Evolutionary conservation across 2,113 vertebrate genomes (phyloP).

Genomic region (Thymallus thymallus): DNA sequence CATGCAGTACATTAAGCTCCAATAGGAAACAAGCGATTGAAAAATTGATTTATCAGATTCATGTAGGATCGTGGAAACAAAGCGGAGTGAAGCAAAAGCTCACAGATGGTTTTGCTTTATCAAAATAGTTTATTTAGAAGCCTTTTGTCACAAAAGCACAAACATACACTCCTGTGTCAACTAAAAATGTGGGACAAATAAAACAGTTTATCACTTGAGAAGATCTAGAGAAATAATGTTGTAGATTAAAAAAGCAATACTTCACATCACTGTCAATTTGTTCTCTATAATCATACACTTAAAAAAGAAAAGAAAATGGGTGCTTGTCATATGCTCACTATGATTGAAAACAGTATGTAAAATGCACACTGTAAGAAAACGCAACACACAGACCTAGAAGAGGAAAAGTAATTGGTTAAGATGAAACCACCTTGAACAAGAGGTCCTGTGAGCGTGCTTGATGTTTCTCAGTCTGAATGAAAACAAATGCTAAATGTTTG

Average conservation of each 20-base stretch:
- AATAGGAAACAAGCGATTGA: neutral
- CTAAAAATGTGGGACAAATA: conserved; percentile 81
- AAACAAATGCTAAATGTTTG: neutral
- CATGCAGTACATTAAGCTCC: no score
- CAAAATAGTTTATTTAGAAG: conserved; percentile 99
- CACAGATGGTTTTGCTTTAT: conserved; percentile 79
- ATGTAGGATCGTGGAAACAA: neutral
- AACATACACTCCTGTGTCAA: conserved; percentile 71
- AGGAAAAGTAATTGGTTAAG: no score
- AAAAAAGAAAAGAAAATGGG: conserved; percentile 39
- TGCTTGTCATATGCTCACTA: conserved; percentile 49
- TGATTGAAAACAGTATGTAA: conserved; percentile 67
- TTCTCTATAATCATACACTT: conserved; percentile 59
- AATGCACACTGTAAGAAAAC: no score
- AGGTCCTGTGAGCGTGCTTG: no score
- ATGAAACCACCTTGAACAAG: no score
- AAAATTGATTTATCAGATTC: neutral
- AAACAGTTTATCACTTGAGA: conserved; percentile 72
- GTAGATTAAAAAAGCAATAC: conserved; percentile 59
- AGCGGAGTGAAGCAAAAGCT: neutral
- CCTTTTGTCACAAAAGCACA: conserved; percentile 77
- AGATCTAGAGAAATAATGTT: conserved; percentile 60
- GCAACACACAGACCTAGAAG: no score
- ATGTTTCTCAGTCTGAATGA: no score
- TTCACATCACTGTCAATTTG: conserved; percentile 70